Conservation (phyloP, 2,797 vertebrate genomes). For the Pseudomugil gertrudae region DNA sequence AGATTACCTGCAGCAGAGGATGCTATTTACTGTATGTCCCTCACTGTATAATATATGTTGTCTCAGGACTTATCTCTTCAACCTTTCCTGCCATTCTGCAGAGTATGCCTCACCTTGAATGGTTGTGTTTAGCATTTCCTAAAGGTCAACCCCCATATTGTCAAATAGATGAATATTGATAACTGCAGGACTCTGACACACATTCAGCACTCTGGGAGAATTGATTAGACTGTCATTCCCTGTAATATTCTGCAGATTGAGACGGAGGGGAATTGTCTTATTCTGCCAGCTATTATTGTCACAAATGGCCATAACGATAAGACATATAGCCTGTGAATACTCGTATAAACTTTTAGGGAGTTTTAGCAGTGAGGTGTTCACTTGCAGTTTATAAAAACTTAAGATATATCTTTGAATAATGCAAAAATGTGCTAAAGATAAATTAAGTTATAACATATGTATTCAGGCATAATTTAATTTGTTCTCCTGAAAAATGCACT, state of each 20-base stretch:
- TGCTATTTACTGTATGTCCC: slow-evolving; percentile 75
- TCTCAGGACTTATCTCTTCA: slow-evolving; percentile 80
- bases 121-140: slow-evolving; percentile 83
- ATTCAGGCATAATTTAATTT: slow-evolving; percentile 4
- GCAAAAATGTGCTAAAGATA: background rate
- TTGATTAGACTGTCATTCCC: slow-evolving; percentile 80
- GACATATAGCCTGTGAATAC: slow-evolving; percentile 59
- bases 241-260: slow-evolving; percentile 81
- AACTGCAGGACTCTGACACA: slow-evolving; percentile 80
- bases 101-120: slow-evolving; percentile 73
- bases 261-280: slow-evolving; percentile 80
- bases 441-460: slow-evolving; percentile 23
- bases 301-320: slow-evolving; percentile 60
- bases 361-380: slow-evolving; percentile 36
- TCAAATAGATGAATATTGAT: slow-evolving; percentile 82
- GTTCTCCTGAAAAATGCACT: slow-evolving; percentile 10
- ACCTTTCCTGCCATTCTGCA: slow-evolving; percentile 77
- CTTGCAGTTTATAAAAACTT: slow-evolving; percentile 43
- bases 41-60: slow-evolving; percentile 79
- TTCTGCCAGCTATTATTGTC: slow-evolving; percentile 75
- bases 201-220: slow-evolving; percentile 72
- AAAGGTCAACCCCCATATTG: slow-evolving; percentile 82
- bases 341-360: slow-evolving; percentile 62
- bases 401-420: slow-evolving; percentile 21
- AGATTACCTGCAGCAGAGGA: slow-evolving; percentile 64